Evolutionary conservation across 2,113 vertebrate species (phyloP).

Genomic region (Scophthalmus maximus): DNA sequence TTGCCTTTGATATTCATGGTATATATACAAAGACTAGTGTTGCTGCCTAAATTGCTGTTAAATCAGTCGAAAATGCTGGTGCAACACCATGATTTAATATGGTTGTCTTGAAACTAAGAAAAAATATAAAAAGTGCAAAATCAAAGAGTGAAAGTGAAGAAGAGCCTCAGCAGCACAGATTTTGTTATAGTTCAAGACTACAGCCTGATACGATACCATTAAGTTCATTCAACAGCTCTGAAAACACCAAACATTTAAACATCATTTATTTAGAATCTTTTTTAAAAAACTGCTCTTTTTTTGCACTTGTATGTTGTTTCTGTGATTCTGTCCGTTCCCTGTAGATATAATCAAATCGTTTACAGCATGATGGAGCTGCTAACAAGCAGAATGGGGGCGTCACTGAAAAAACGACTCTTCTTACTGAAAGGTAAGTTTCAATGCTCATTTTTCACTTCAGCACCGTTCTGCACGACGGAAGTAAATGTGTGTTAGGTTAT

Average conservation of each 20-base stretch:
- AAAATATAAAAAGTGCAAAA: no score
- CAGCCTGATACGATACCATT: background rate
- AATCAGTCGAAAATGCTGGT: no score
- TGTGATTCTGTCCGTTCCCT: constrained; percentile 15
- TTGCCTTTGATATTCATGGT: no score
- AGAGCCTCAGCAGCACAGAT: background rate
- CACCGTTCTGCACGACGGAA: constrained; percentile 11
- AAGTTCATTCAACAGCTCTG: no score
- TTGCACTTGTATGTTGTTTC: background rate
- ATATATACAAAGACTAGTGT: no score
- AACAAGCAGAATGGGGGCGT: constrained; percentile 39
- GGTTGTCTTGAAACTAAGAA: no score
- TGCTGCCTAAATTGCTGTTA: no score
- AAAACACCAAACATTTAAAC: background rate
- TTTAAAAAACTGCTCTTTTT: no score
- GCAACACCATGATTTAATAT: no score
- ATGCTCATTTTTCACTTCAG: constrained; percentile 51
- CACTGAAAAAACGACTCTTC: constrained; percentile 59
- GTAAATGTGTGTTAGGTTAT: background rate
- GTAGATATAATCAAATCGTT: background rate
- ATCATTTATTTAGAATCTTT: background rate
- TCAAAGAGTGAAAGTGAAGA: background rate
- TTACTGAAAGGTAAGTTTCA: constrained; percentile 57
- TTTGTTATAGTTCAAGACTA: background rate
- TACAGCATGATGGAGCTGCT: background rate